These are phyloP conservation scores for Colostygia pectinataria DNA, from an alignment of 2,888 invertebrate species.

Conservation along the genomic window DNA sequence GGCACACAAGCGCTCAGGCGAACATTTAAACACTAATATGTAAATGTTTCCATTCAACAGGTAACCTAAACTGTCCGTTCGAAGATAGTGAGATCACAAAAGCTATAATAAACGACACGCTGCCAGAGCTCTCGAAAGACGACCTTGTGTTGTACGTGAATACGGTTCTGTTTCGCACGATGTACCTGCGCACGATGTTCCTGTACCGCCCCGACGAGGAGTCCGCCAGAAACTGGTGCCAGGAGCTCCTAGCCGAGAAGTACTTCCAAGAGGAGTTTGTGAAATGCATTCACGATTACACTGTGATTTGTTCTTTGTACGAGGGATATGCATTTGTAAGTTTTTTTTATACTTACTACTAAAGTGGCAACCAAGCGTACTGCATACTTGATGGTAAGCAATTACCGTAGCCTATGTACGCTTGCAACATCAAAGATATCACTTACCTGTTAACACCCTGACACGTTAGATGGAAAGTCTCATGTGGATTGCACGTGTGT, in stretches of 20 bases:
- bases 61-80: constrained; percentile 52
- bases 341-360: constrained; percentile 34
- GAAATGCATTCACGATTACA: constrained; percentile 45
- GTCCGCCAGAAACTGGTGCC: constrained; percentile 32
- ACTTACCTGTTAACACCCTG: too few relatives aligned
- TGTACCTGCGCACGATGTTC: constrained; percentile 44
- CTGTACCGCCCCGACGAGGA: constrained; percentile 39
- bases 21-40: too few relatives aligned
- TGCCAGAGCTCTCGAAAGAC: constrained; percentile 37
- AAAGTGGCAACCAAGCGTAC: too few relatives aligned
- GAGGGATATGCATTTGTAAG: constrained; percentile 65
- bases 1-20: too few relatives aligned
- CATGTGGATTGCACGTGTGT: too few relatives aligned
- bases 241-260: constrained; percentile 37
- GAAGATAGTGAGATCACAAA: constrained; percentile 45
- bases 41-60: constrained; percentile 9
- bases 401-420: too few relatives aligned
- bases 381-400: too few relatives aligned
- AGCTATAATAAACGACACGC: constrained; percentile 34
- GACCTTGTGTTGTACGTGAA: constrained; percentile 41
- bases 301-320: constrained; percentile 46
- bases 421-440: too few relatives aligned
- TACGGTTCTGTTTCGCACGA: constrained; percentile 45
- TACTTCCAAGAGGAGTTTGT: constrained; percentile 40
- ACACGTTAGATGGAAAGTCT: too few relatives aligned